A percentile compares a stretch with the other conserved stretches of the same genome.
These are phyloP conservation scores for Oscheius sp. DNA, from an alignment of 2,888 invertebrate genomes.

Conservation along the genomic window DNA sequence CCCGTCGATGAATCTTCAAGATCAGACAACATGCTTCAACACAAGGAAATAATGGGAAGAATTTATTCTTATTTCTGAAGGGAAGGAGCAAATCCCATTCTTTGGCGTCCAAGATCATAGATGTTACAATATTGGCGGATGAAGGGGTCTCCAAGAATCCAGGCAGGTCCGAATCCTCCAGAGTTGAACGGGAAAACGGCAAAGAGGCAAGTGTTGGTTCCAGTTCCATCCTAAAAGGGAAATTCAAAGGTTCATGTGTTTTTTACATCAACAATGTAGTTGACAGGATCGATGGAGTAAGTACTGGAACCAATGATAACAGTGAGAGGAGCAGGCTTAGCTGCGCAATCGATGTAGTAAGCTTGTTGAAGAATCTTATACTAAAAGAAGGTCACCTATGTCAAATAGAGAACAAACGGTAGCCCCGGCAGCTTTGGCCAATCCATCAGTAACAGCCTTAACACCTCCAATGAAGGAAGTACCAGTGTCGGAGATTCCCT, in stretches of 20 bases:
- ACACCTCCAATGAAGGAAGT: slow-evolving; percentile 49
- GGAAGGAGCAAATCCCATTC: slow-evolving; percentile 30
- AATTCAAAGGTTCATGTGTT: neutral
- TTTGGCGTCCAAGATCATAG: slow-evolving; percentile 21
- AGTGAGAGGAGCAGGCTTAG: slow-evolving; percentile 30
- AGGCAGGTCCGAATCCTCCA: slow-evolving; percentile 40
- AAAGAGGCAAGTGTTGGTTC: slow-evolving; percentile 20
- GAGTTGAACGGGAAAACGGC: slow-evolving; percentile 41
- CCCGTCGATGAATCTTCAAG: neutral
- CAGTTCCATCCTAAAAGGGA: slow-evolving; percentile 17
- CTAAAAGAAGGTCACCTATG: slow-evolving; percentile 1
- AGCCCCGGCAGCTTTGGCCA: slow-evolving; percentile 35
- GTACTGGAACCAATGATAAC: slow-evolving; percentile 36
- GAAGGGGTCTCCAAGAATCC: slow-evolving; percentile 61
- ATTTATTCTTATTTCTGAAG: slow-evolving; percentile 10
- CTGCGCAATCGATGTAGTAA: slow-evolving; percentile 45
- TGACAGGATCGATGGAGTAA: slow-evolving; percentile 37
- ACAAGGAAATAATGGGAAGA: neutral
- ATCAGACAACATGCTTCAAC: neutral
- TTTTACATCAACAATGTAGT: slow-evolving; percentile 32
- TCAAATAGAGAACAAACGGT: slow-evolving; percentile 1
- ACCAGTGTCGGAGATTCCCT: slow-evolving; percentile 54
- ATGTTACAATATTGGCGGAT: slow-evolving; percentile 41
- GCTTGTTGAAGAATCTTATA: slow-evolving; percentile 28
- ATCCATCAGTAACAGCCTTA: slow-evolving; percentile 31